Evolutionary conservation across 2,113 vertebrate species (phyloP).

Genomic region (Lipotes vexillifer): DNA sequence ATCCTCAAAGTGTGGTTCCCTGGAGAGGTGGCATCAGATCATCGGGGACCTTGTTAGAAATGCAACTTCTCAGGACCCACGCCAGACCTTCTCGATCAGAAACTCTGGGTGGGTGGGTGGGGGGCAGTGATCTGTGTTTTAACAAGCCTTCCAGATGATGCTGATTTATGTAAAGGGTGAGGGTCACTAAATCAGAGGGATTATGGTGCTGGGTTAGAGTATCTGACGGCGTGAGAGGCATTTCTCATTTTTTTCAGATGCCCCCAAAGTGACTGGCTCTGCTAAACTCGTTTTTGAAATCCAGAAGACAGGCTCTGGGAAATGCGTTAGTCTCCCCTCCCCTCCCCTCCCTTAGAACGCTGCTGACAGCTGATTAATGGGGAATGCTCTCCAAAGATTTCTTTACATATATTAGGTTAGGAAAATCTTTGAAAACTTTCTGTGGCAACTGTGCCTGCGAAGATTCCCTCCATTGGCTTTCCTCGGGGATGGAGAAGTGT

Average conservation of each 20-base stretch:
- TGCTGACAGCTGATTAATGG: constrained; percentile 71
- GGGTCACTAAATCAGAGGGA: neutral
- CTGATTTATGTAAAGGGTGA: fast-evolving
- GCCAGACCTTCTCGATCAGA: neutral
- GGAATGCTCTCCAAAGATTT: constrained; percentile 62
- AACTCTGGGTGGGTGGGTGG: too few species aligned
- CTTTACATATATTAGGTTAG: constrained; percentile 66
- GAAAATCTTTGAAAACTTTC: constrained; percentile 63
- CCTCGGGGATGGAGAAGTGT: neutral
- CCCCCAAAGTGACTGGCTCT: constrained; percentile 1
- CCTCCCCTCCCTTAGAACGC: neutral
- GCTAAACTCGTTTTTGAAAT: constrained; percentile 48
- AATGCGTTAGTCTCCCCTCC: constrained; percentile 24
- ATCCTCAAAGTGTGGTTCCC: neutral
- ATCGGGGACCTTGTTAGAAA: neutral
- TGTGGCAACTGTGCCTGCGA: neutral
- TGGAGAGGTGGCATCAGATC: fast-evolving
- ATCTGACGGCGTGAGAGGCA: neutral
- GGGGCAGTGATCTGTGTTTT: neutral
- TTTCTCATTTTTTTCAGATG: neutral
- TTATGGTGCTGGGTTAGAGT: fast-evolving
- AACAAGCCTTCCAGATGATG: neutral
- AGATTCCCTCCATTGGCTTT: neutral
- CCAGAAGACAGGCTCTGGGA: constrained; percentile 46
- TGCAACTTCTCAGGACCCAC: neutral